Conservation (phyloP, 2,888 invertebrate species). For the Chaetogeoica ovagalla region DNA sequence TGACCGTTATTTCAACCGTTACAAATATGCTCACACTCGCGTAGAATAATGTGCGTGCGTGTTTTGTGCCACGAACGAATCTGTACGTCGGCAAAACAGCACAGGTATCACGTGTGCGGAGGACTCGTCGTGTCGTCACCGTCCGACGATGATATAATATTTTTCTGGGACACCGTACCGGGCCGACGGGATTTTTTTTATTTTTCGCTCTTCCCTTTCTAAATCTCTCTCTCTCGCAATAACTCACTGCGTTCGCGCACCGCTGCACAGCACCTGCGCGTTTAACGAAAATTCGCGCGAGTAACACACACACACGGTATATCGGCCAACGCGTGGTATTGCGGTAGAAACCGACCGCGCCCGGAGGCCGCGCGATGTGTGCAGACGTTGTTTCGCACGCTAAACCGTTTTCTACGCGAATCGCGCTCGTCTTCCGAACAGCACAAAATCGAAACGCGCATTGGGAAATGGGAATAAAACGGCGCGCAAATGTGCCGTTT, state of each 20-base stretch:
- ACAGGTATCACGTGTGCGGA: background rate
- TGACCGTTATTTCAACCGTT: slow-evolving; percentile 22
- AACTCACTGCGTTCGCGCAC: background rate
- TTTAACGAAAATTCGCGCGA: slow-evolving; percentile 13
- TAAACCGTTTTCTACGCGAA: background rate
- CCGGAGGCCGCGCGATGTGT: background rate
- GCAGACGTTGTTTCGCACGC: background rate
- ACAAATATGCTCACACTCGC: background rate
- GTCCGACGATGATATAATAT: slow-evolving; percentile 11
- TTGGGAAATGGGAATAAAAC: too few relatives aligned
- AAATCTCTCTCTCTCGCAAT: slow-evolving; percentile 1
- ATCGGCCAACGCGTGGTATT: too few relatives aligned
- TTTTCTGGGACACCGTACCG: slow-evolving; percentile 42
- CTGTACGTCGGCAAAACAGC: too few relatives aligned
- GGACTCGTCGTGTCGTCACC: slow-evolving; percentile 20
- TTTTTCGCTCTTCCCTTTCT: too few relatives aligned
- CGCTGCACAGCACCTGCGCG: background rate
- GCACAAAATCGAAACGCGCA: too few relatives aligned
- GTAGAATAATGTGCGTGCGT: background rate
- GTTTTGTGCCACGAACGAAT: background rate
- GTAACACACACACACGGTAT: background rate
- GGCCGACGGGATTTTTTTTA: background rate
- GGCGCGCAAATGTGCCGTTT: too few relatives aligned
- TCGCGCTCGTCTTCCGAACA: too few relatives aligned
- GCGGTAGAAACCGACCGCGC: slow-evolving; percentile 2